Base-by-base conservation (phyloP, 2,888 invertebrate species). In the Apotomis betuletana region DNA sequence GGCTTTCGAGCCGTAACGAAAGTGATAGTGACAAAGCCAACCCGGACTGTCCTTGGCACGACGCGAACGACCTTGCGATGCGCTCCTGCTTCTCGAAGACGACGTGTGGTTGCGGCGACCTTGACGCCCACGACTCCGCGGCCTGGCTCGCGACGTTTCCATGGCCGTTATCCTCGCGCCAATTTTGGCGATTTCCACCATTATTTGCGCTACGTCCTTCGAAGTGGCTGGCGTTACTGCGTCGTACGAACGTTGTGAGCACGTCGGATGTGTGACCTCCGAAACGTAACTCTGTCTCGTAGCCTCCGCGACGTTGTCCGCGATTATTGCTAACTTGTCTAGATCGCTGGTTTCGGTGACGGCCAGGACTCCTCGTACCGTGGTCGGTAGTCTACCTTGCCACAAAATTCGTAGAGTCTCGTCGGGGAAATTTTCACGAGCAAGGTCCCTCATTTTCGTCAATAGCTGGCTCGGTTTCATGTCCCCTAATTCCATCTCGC, bases 401-500 rank as follows among this genome's bases (percentile, higher is more conserved):
- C 60, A 60, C 44, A 60, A 13, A 44, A 60, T 60, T 9, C 44
- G 60, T 41, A 60, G 13, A n/a, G 60, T 60, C 41, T 60, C 46
- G 9, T 60, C 60, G 3, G 60, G 60, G 44, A 60, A 60, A 13
- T 44, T 60, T 4, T 60, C 60, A 9, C 60, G 13, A 41, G 60
- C 60, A 9, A 60, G 0, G 44, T 60, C 60, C n/a, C 60, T 46
- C 60, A 60, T 60, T 60, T 8, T 60, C 6, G 12, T 60, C 13
- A 60, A 41, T 60, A 60, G 41, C 60, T 60, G 60, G 9, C 60
- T 60, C n/a, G 60, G 60, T 59, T 59, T 59, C 9, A 41, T 9
- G 4, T 58, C 58, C 3, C 58, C 58, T 4, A 38, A 41, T 41
- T 60, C 59, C 59, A 60, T 8, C 38, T 60, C 60, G 60, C 60